These are phyloP conservation scores for Lycodopsis pacificus DNA, from an alignment of 2,797 vertebrate genomes.

Conservation along the genomic window DNA sequence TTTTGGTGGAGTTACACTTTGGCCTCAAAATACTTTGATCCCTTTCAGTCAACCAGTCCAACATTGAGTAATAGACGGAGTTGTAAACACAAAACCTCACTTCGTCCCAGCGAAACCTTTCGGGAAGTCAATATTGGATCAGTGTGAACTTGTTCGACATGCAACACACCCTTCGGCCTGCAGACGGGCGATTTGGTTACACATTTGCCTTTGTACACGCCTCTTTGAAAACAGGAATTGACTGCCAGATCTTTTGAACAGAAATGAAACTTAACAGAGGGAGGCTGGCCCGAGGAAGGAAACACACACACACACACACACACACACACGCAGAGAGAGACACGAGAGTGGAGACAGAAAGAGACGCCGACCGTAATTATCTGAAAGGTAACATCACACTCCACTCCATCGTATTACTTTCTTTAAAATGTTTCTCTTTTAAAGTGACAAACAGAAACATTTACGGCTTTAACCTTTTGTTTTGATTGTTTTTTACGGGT, in stretches of 20 bases:
- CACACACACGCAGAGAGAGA: not conserved
- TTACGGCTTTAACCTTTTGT: not conserved
- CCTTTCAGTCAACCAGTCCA: not conserved
- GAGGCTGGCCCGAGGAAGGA: not conserved
- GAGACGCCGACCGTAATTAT: not conserved
- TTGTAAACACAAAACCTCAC: not conserved
- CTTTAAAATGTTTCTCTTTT: not conserved
- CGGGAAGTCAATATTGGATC: not conserved
- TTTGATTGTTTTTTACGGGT: not conserved
- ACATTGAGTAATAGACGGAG: not conserved
- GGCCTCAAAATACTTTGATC: too few relatives aligned
- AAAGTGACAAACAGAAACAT: not conserved
- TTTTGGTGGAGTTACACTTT: not conserved
- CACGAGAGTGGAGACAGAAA: not conserved
- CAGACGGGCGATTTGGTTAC: not conserved
- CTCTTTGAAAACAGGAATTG: not conserved
- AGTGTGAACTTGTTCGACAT: constrained; percentile 15
- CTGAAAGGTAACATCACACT: constrained; percentile 38
- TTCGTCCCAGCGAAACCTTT: not conserved
- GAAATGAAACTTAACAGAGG: constrained; percentile 61
- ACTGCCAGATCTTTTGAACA: not conserved
- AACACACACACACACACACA: not conserved
- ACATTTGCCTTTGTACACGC: not conserved
- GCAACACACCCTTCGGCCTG: constrained; percentile 14
- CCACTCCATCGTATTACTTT: not conserved